Evolutionary conservation across 2,888 invertebrate genomes (phyloP).

Genomic region (Eupithecia exiguata): DNA sequence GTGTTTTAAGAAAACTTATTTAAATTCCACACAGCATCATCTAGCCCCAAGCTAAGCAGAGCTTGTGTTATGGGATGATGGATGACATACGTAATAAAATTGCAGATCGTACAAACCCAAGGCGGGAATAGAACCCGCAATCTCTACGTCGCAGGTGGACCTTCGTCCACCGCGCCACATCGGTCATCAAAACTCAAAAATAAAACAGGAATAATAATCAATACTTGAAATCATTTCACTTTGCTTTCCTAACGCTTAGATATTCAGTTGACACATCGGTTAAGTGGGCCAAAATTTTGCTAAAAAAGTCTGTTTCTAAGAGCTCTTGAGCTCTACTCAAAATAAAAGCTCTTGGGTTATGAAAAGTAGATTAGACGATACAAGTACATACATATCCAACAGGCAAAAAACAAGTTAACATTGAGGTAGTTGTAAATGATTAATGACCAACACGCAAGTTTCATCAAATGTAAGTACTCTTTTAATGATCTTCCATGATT

Average conservation of each 20-base stretch:
- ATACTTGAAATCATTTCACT: not conserved
- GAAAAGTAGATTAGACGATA: not conserved
- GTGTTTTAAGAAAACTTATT: not conserved
- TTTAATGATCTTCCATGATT: conserved; percentile 56
- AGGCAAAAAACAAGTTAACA: conserved; percentile 15
- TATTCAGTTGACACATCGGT: not conserved
- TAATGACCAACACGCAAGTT: conserved; percentile 47
- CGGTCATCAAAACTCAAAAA: too few relatives aligned
- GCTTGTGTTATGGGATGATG: too few relatives aligned
- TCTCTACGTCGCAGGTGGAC: too few relatives aligned
- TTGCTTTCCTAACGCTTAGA: not conserved
- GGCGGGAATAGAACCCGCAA: too few relatives aligned
- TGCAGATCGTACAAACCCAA: too few relatives aligned
- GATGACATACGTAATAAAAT: too few relatives aligned
- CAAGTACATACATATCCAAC: not conserved
- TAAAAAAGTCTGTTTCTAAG: not conserved
- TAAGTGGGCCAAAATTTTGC: too few relatives aligned
- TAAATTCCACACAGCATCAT: too few relatives aligned
- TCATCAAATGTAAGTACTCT: conserved; percentile 54
- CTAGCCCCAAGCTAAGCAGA: too few relatives aligned
- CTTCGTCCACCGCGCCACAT: too few relatives aligned
- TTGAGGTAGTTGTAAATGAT: conserved; percentile 38
- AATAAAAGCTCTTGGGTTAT: not conserved
- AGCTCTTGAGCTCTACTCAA: not conserved
- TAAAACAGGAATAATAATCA: not conserved